Evolutionary conservation across 2,888 invertebrate species (phyloP).

Genomic region (Melangyna quadrimaculata): DNA sequence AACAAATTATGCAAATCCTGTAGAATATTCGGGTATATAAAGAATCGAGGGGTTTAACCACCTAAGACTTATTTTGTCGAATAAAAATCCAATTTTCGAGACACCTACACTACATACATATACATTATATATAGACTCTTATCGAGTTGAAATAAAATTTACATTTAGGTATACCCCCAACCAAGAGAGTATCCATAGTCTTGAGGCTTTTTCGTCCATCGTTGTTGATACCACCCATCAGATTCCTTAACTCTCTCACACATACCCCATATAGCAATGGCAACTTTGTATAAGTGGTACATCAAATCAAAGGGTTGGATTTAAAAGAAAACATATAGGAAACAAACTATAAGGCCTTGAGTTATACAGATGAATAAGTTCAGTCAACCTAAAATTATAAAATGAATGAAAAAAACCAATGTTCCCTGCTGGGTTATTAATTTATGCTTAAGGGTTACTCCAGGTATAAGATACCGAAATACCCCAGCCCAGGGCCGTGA

Average conservation of each 20-base stretch:
- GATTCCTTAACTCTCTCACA: neutral
- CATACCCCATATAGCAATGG: neutral
- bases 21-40: conserved; percentile 60
- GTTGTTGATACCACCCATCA: neutral
- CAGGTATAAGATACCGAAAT: too few species aligned
- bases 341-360: neutral
- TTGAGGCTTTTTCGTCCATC: conserved; percentile 54
- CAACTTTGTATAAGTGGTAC: neutral
- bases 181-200: conserved; percentile 46
- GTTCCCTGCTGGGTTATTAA: too few species aligned
- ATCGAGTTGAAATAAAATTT: conserved; percentile 69
- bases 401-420: too few species aligned
- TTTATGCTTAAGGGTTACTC: too few species aligned
- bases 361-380: too few species aligned
- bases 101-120: conserved; percentile 23
- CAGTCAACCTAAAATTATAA: too few species aligned
- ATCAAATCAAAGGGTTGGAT: neutral
- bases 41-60: conserved; percentile 48
- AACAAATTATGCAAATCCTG: conserved; percentile 70
- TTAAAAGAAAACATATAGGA: neutral
- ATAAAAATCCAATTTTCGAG: conserved; percentile 70
- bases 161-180: conserved; percentile 57
- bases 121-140: conserved; percentile 58
- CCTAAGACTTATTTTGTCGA: conserved; percentile 67
- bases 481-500: too few species aligned